Percentiles rank a stretch among this genome's conserved stretches.
Evolutionary conservation across 2,797 vertebrate species (phyloP).

Genomic region (Heteromormyrus szaboi): DNA sequence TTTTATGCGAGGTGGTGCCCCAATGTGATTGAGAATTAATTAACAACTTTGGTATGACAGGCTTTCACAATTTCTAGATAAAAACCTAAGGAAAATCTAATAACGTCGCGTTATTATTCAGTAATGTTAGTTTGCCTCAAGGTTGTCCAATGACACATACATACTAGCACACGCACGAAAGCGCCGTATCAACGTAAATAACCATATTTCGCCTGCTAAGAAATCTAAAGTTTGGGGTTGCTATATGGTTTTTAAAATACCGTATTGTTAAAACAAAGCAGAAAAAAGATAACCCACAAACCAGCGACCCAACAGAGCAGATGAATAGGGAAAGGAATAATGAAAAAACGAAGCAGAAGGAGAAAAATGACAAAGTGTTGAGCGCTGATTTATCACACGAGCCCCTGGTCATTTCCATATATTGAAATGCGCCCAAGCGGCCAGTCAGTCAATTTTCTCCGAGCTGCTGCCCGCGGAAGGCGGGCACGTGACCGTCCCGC

Average conservation of each 20-base stretch:
- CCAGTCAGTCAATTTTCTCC: conserved; percentile 75
- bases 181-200: not conserved
- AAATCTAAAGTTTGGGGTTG: not conserved
- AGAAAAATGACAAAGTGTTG: conserved; percentile 56
- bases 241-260: not conserved
- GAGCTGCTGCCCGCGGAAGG: conserved; percentile 63
- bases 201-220: not conserved
- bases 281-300: conserved; percentile 5
- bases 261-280: not conserved
- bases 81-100: not conserved
- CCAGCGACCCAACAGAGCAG: conserved; percentile 19
- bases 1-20: not conserved
- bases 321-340: conserved; percentile 37
- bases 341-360: conserved; percentile 48
- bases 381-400: conserved; percentile 73
- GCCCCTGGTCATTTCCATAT: conserved; percentile 78
- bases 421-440: conserved; percentile 73
- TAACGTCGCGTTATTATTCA: not conserved
- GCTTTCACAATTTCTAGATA: not conserved
- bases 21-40: conserved; percentile 8
- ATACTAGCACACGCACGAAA: not conserved
- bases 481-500: conserved; percentile 60
- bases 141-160: conserved; percentile 18
- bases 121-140: conserved; percentile 2
- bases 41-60: conserved; percentile 6